Conservation (phyloP, 2,797 vertebrate genomes). For the Cephalopachus bancanus region DNA sequence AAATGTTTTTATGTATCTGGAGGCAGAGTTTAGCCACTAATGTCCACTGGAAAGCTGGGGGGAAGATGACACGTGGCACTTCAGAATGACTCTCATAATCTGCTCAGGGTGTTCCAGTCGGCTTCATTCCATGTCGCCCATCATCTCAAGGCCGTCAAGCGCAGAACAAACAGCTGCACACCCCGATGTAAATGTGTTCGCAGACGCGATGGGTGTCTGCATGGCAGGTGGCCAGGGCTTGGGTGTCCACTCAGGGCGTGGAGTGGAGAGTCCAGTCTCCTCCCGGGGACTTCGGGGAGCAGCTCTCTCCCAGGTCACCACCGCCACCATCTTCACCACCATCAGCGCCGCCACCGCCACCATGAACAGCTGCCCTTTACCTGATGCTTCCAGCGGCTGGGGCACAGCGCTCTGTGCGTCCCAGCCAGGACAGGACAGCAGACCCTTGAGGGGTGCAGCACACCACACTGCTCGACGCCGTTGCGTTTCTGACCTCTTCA, state of each 20-base stretch:
- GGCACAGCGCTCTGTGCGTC: neutral
- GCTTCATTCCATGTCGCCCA: constrained; percentile 63
- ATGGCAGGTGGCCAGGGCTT: neutral
- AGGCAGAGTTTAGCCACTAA: constrained; percentile 73
- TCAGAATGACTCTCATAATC: constrained; percentile 65
- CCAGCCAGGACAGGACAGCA: neutral
- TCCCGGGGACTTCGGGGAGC: too few relatives aligned
- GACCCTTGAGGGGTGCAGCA: neutral
- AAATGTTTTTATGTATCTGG: constrained; percentile 72
- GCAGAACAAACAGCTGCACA: constrained; percentile 56
- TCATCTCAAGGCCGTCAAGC: constrained; percentile 60
- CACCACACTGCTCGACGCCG: neutral
- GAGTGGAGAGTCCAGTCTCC: neutral
- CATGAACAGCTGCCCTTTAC: too few relatives aligned
- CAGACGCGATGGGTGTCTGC: neutral
- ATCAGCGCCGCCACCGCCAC: too few relatives aligned
- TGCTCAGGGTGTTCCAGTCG: constrained; percentile 64
- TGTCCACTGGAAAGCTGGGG: constrained; percentile 57
- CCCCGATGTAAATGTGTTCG: neutral
- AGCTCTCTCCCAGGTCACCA: too few relatives aligned
- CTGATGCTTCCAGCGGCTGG: too few relatives aligned
- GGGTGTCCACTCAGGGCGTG: too few relatives aligned
- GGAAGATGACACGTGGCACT: constrained; percentile 70
- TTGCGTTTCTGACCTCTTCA: constrained; percentile 44
- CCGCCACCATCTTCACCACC: too few relatives aligned